Conservation (phyloP, 2,113 vertebrate genomes). For the Cryptomyrus ogoouensis region DNA sequence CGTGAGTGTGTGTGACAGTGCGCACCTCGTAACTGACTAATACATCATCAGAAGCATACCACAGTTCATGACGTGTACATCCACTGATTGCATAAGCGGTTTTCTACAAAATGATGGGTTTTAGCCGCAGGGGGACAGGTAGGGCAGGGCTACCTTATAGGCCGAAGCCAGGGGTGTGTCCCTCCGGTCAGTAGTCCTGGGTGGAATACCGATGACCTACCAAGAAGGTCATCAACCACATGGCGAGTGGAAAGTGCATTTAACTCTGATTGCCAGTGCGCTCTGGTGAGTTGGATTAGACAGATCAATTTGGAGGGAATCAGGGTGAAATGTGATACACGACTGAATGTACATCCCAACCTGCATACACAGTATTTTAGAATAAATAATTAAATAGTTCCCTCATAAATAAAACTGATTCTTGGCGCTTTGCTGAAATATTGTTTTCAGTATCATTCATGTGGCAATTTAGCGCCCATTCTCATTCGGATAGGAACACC, state of each 20-base stretch:
- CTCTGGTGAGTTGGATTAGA: background rate
- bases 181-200: background rate
- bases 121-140: background rate
- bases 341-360: background rate
- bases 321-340: slow-evolving; percentile 7
- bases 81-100: background rate
- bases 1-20: background rate
- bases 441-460: slow-evolving; percentile 11
- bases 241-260: background rate
- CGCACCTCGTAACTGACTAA: background rate
- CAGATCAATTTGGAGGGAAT: slow-evolving; percentile 8
- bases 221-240: background rate
- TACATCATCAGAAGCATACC: background rate
- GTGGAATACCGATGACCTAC: background rate
- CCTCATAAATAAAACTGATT: slow-evolving; percentile 9
- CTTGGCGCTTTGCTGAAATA: background rate
- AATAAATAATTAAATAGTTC: slow-evolving; percentile 11
- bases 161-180: background rate
- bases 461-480: slow-evolving; percentile 5
- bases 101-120: background rate
- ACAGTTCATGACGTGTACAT: background rate
- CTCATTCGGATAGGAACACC: background rate
- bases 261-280: background rate
- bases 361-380: background rate
- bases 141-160: background rate